Base-by-base conservation (phyloP, 2,888 invertebrate species). In the Pachliopta kotzebuea region DNA sequence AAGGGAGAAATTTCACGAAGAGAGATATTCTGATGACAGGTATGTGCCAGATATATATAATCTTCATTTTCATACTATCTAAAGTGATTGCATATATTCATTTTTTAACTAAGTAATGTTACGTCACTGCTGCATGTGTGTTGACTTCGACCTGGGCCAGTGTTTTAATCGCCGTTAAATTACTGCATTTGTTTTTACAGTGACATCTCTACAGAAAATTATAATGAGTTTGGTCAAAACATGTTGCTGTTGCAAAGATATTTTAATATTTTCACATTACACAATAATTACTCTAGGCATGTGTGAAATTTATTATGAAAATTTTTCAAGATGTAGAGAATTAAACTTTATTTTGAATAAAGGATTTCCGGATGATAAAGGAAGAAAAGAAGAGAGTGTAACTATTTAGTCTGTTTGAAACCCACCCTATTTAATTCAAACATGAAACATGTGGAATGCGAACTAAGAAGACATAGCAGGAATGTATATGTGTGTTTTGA, bases 131-230 rank as follows among this genome's bases (percentile, higher is more conserved):
- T 80, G 84, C 80, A 84, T 85, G 83, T 76, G 72, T 77, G 67
- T 67, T 53, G 59, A 50, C 63, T 59, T 65, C 56, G 29, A 56
- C 45, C 60, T 61, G 65, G 37, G 65, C 65, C 72, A 68, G 75
- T 75, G 75, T 73, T 72, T 78, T 77, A 79, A 72, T 72, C 74
- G 78, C 78, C 79, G 82, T 85, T 88, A 88, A 88, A 89, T 81
- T 76, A 85, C 82, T 88, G 84, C 85, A 88, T 91, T 91, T 91
- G 82, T 91, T 90, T 90, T 91, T 91, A 90, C 91, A 91, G 90
- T 90, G 90, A 81, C 88, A 76, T 79, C 88, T 86, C 91, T 81
- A 86, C 90, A 88, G 88, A 87, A 86, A 86, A 83, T 87, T 82
- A 73, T 90, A 83, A 83, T 87, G 86, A 83, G 71, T 82, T 80